Base-by-base conservation (phyloP, 2,113 vertebrate species). In the Neofelis nebulosa region DNA sequence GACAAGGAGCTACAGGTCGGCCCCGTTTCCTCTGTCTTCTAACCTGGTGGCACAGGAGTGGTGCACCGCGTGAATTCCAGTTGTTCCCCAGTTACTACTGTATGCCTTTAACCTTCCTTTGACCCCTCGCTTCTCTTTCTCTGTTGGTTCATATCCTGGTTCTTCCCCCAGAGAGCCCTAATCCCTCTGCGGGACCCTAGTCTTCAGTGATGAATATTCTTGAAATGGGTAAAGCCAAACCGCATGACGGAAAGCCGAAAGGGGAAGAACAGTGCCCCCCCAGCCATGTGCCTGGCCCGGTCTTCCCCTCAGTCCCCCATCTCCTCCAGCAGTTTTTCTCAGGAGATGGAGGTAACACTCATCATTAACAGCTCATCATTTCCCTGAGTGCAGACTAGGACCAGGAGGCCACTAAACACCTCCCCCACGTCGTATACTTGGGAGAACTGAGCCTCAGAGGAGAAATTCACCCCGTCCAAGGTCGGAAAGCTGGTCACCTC, bases 211-310 rank as follows among this genome's bases (percentile, higher is more conserved):
- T 76, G 45, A 92, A 31, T 63, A 48, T 41, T 91, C 48, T 84
- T 48, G 71, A 78, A 87, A 78, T 5, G 25, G n/a, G 29, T 14
- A 25, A 87, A 66, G 25, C 18, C 8, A 50, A 52, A 38, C 0
- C 4, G 18, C 52, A 21, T 15, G 8, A 50, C 15, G 68, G 12
- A 0, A 11, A 11, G 3, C 12, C 0, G 0, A 23, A 21, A 19
- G 7, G 16, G 38, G 31, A 36, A 81, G 61, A n/a, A 82, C 1
- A 2, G 10, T 0, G 21, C 18, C 66, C 63, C 21, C 73, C 38
- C 15, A 7, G 61, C 15, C 1, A 1, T 5, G 13, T 8, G 19
- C n/a, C 16, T 2, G 27, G 9, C 63, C 14, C 31, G 2, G 0
- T n/a, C 83, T 29, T 33, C 52, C 31, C 27, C 36, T 5, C 0